phyloP scores from a whole-genome alignment of 2,888 invertebrate genomes.

The Mythimna pallens region DNA sequence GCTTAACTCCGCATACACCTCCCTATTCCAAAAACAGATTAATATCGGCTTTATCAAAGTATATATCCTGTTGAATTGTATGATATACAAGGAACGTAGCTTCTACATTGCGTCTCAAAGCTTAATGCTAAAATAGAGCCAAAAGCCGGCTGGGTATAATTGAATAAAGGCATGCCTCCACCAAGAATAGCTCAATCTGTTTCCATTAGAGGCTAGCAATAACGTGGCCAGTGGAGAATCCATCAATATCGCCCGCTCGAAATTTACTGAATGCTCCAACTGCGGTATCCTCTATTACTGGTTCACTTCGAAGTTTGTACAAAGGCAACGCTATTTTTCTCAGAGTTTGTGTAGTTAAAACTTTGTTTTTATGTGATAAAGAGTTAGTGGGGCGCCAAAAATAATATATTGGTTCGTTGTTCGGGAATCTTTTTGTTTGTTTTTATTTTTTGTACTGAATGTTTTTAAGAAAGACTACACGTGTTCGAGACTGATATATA shows the following conservation, averaged over 20 bases:
- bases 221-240: conserved; percentile 61
- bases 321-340: conserved; percentile 49
- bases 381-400: conserved; percentile 34
- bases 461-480: neutral
- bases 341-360: conserved; percentile 44
- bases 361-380: conserved; percentile 50
- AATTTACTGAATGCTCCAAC: conserved; percentile 55
- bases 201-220: conserved; percentile 68
- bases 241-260: conserved; percentile 67
- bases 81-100: conserved; percentile 24
- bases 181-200: conserved; percentile 69
- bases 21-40: conserved; percentile 7
- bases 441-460: neutral
- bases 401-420: conserved; percentile 31
- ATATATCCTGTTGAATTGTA: conserved; percentile 20
- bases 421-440: conserved; percentile 19
- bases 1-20: neutral
- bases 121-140: conserved; percentile 61
- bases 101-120: conserved; percentile 40
- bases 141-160: conserved; percentile 58
- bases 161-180: conserved; percentile 61
- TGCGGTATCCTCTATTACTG: conserved; percentile 56
- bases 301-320: conserved; percentile 34
- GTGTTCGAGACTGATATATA: neutral
- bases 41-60: conserved; percentile 33